Evolutionary conservation across 2,113 vertebrate species (phyloP), one percentile per base, ranked within the genome.

Genomic region (Acanthochromis polyacanthus): DNA sequence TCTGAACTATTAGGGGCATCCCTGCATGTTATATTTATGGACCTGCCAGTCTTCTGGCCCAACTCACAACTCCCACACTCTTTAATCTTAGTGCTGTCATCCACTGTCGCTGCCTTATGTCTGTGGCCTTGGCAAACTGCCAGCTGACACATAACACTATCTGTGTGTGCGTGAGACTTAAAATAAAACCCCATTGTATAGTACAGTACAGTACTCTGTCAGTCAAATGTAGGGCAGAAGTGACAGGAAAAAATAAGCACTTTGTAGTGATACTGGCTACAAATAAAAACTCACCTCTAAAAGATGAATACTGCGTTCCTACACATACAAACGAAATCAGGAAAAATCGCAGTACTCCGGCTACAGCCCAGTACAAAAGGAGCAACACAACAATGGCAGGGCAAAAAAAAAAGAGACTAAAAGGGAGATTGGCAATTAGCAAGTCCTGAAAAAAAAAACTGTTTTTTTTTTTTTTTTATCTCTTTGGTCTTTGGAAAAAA

Each of bases 21-120:
- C 81, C 82, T 84, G 72, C 50, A 75, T 91, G 80, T 63, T 67
- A 88, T 83, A 93, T 92, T 92, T 92, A 93, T 89, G 83, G 87
- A 80, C 55, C 82, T 83, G 88, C 68, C 84, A 85, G 81, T 86
- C 83, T 84, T 78, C 60, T 12, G 36, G 68, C 80, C 84, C 63
- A 62, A 80, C 71, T 88, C 89, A 89, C 67, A 79, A 84, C 85
- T 88, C 83, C 78, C 75, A 52, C 73, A 80, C 80, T 74, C 83
- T 84, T 92, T 89, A 88, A 92, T 91, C 86, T 89, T 70, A 75
- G 64, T 62, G 81, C 90, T 88, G 89, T 87, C 89, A 84, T 85
- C 86, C 50, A 64, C 81, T 87, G 86, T 89, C 88, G 78, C 75
- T 67, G 78, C 87, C 79, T 88, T 82, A 88, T 89, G 90, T 81